Evolutionary conservation across 2,797 vertebrate genomes (phyloP).

Genomic region (Lagocephalus sceleratus): DNA sequence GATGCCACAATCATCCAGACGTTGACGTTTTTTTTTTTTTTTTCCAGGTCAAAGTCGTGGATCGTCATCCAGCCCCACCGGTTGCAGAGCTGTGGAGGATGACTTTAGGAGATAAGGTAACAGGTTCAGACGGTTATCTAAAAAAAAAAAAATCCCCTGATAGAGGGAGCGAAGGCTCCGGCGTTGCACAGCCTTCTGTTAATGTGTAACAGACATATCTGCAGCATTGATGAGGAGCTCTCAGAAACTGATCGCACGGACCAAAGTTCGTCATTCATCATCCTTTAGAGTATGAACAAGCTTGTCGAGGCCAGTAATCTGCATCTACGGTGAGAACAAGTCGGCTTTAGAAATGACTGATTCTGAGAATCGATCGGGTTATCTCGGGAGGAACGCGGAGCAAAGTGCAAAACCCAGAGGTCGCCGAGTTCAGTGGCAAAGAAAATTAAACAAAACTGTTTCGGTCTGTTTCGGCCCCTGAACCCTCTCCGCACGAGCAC

Average conservation of each 20-base stretch:
- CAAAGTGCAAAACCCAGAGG: not conserved
- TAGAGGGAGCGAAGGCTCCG: constrained; percentile 51
- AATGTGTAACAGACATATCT: constrained; percentile 68
- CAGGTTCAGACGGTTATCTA: constrained; percentile 69
- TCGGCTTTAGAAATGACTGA: no score
- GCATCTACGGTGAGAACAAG: no score
- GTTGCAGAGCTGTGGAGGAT: constrained; percentile 53
- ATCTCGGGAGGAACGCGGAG: not conserved
- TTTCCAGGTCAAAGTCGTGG: constrained; percentile 21
- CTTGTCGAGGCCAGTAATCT: constrained; percentile 4
- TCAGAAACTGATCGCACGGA: constrained; percentile 48
- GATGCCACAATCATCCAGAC: no score
- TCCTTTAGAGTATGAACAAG: constrained; percentile 22
- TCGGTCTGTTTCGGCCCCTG: no score
- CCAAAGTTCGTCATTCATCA: constrained; percentile 41
- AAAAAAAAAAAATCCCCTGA: constrained; percentile 46
- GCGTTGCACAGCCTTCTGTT: constrained; percentile 64
- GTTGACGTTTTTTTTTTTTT: not conserved
- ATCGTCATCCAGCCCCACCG: constrained; percentile 45
- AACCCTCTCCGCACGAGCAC: no score
- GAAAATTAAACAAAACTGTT: no score
- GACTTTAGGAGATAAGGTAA: constrained; percentile 62
- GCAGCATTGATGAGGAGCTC: constrained; percentile 54
- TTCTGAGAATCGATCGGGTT: no score
- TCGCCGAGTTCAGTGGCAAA: no score